Conservation (phyloP, 2,888 invertebrate genomes). For the Orchestes rusci region DNA sequence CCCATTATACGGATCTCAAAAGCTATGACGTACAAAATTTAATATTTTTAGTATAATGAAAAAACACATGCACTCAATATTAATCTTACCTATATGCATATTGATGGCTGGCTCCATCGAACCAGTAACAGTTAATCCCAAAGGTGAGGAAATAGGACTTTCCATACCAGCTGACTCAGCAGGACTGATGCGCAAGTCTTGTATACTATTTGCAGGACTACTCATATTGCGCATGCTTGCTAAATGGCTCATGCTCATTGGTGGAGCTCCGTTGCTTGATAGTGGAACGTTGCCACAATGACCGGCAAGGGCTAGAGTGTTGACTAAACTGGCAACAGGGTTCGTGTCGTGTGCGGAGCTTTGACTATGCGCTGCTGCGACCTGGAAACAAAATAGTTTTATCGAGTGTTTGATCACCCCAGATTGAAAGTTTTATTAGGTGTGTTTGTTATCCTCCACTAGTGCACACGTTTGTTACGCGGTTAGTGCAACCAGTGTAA, state of each 20-base stretch:
- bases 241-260: constrained; percentile 41
- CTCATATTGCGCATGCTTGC: constrained; percentile 43
- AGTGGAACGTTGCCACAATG: constrained; percentile 39
- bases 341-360: constrained; percentile 46
- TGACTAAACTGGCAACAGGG: constrained; percentile 42
- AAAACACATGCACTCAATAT: no score
- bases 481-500: no score
- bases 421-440: constrained; percentile 98
- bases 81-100: constrained; percentile 35
- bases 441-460: no score
- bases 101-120: constrained; percentile 45
- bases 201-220: constrained; percentile 45
- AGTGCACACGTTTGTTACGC: no score
- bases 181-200: constrained; percentile 44
- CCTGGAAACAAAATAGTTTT: constrained; percentile 37
- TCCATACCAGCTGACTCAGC: constrained; percentile 48
- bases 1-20: no score
- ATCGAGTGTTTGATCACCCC: constrained; percentile 87
- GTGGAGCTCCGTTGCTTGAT: constrained; percentile 41
- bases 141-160: constrained; percentile 52
- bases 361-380: constrained; percentile 57
- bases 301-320: constrained; percentile 42
- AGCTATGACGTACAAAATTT: no score
- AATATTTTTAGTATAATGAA: no score
- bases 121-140: constrained; percentile 52